Evolutionary conservation across 1,140 invertebrate genomes (phyloP).

Genomic region (Sinonovacula constricta): DNA sequence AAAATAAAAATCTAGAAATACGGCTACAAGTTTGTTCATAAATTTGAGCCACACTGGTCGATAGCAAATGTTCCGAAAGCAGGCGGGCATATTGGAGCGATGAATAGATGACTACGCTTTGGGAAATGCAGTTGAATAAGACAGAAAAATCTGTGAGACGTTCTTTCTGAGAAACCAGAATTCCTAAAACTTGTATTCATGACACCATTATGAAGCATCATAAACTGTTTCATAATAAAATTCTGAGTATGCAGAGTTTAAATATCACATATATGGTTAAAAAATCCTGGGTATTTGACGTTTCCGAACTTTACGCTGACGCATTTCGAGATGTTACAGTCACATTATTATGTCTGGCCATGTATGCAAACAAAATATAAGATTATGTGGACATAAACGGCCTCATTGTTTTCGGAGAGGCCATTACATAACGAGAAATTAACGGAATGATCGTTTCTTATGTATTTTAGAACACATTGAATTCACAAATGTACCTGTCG

Average conservation of each 20-base stretch:
- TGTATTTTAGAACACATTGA: too few relatives aligned
- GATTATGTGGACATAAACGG: too few relatives aligned
- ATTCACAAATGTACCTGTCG: too few relatives aligned
- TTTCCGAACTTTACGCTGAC: not conserved
- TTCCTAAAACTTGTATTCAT: slow-evolving; percentile 1
- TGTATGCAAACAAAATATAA: too few relatives aligned
- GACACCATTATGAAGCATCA: not conserved
- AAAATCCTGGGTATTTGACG: too few relatives aligned
- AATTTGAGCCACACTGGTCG: slow-evolving; percentile 11
- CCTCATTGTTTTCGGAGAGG: too few relatives aligned
- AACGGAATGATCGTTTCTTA: too few relatives aligned
- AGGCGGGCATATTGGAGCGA: slow-evolving; percentile 2
- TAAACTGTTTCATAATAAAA: slow-evolving; percentile 3
- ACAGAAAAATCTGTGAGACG: not conserved
- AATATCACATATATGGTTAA: not conserved
- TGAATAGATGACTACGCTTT: slow-evolving; percentile 7
- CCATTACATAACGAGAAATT: too few relatives aligned
- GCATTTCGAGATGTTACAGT: too few relatives aligned
- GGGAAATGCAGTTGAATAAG: slow-evolving; percentile 8
- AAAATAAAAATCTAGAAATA: not conserved
- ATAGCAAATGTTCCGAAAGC: slow-evolving; percentile 12
- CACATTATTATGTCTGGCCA: too few relatives aligned
- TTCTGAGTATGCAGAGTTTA: slow-evolving; percentile 14
- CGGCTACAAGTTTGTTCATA: slow-evolving; percentile 12
- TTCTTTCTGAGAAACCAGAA: slow-evolving; percentile 5